Percentiles rank a stretch among this genome's conserved stretches.
Evolutionary conservation across 2,888 invertebrate genomes (phyloP).

Genomic region (Villa cingulata): DNA sequence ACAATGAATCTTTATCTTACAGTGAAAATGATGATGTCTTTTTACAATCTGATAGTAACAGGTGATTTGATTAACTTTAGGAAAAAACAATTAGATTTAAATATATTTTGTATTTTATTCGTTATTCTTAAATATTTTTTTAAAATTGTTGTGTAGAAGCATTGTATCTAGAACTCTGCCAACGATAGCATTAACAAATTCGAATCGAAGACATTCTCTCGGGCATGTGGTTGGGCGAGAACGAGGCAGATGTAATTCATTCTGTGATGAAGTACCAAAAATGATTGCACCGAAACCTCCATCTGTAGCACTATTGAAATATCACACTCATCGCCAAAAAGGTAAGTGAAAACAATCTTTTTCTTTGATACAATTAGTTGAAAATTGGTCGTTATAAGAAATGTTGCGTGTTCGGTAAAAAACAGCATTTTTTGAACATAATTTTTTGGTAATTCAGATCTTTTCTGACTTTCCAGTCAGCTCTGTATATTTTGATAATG

Average conservation of each 20-base stretch:
- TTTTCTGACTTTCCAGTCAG: no score
- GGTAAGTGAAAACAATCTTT: slow-evolving; percentile 32
- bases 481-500: no score
- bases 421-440: no score
- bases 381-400: no score
- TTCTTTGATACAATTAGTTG: no score
- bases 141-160: slow-evolving; percentile 4
- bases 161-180: slow-evolving; percentile 10
- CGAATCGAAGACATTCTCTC: slow-evolving; percentile 31
- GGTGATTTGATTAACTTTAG: not conserved
- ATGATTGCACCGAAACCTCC: slow-evolving; percentile 35
- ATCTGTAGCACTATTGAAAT: slow-evolving; percentile 28
- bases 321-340: slow-evolving; percentile 24
- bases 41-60: slow-evolving; percentile 17
- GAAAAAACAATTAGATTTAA: not conserved
- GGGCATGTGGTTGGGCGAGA: slow-evolving; percentile 29
- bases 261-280: slow-evolving; percentile 35
- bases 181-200: slow-evolving; percentile 23
- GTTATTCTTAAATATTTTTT: no score
- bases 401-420: no score
- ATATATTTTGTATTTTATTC: not conserved
- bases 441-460: no score
- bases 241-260: slow-evolving; percentile 22
- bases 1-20: slow-evolving; percentile 28
- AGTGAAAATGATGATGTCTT: slow-evolving; percentile 32